Base-by-base conservation (phyloP, 2,888 invertebrate genomes). In the Drosophila trichaetosa region DNA sequence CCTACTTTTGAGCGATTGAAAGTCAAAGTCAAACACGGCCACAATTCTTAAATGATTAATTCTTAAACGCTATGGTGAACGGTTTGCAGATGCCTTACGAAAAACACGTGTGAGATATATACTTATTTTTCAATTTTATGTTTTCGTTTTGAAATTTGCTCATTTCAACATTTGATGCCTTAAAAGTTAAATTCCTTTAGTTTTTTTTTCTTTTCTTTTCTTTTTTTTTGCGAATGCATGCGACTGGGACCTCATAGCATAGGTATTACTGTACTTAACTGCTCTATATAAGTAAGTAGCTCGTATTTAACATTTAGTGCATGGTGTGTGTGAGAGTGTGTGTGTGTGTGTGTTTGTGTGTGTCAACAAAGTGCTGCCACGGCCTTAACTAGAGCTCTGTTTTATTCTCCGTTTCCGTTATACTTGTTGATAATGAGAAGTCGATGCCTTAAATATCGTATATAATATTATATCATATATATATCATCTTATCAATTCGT, bases 241-340 rank as follows among this genome's bases (percentile, higher is more conserved):
- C 88, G 80, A 87, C 89, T 87, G 87, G 87, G 86, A 89, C 79
- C 76, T 82, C 71, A 70, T 63, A 79, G 75, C 75, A 40, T 77
- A 80, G 65, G 69, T 73, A 63, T 82, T 71, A 79, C 60, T 69
- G 58, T 79, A 77, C 73, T 64, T 60, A 74, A 59, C 61, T 75
- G 54, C 52, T 54, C 60, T 79, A 69, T 61, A 48, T 69, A 63
- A 56, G 63, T 80, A 73, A 83, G 69, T 86, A 83, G 86, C 76
- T 84, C 72, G 87, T 84, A 73, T 79, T 80, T 79, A 88, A 88
- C 88, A 85, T 86, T 86, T 73, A 88, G 84, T 84, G 89, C 84
- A 78, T 42, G 57, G 57, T 57, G 57, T 42, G 27, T 65, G 53
- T 70, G 60, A 67, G 71, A 59, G 13, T 57, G 42, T 51, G 40